Conservation (phyloP, 1,140 invertebrate species). For the Aethina tumida region DNA sequence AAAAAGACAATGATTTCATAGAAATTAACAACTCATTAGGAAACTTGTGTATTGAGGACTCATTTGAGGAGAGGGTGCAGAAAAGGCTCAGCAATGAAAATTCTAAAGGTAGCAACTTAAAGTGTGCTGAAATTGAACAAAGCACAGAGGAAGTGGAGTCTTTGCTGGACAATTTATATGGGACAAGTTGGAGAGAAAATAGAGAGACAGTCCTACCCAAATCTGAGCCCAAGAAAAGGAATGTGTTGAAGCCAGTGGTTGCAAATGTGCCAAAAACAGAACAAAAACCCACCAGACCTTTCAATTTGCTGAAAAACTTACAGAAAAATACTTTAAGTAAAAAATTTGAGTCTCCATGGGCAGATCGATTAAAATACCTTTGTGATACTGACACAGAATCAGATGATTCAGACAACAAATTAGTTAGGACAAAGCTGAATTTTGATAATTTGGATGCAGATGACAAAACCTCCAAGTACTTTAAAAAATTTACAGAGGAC, state of each 20-base stretch:
- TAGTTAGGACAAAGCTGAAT: conserved; percentile 15
- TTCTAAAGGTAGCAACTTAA: conserved; percentile 7
- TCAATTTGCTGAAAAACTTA: conserved; percentile 17
- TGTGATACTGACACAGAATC: conserved; percentile 23
- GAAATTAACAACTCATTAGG: conserved; percentile 3
- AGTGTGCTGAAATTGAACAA: conserved; percentile 4
- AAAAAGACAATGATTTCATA: conserved; percentile 4
- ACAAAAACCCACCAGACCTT: conserved; percentile 8
- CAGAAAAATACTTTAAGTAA: conserved; percentile 16
- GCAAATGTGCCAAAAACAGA: conserved; percentile 5
- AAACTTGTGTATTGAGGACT: conserved; percentile 11
- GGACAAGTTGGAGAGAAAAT: conserved; percentile 28
- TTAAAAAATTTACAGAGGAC: conserved; percentile 4
- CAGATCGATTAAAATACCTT: conserved; percentile 18
- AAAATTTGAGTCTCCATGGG: conserved; percentile 17
- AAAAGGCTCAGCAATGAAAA: conserved; percentile 4
- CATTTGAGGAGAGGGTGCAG: too few species aligned
- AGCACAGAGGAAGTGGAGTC: conserved; percentile 14
- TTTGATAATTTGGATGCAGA: conserved; percentile 14
- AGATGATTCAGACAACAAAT: conserved; percentile 6
- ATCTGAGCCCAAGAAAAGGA: conserved; percentile 18
- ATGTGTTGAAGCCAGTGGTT: not conserved
- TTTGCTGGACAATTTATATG: conserved; percentile 31
- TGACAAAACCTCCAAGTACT: conserved; percentile 5
- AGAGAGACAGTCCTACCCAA: conserved; percentile 23